Evolutionary conservation across 1,140 invertebrate genomes (phyloP), one percentile per base, ranked within the genome.

Genomic region (Pseudoatta argentina): DNA sequence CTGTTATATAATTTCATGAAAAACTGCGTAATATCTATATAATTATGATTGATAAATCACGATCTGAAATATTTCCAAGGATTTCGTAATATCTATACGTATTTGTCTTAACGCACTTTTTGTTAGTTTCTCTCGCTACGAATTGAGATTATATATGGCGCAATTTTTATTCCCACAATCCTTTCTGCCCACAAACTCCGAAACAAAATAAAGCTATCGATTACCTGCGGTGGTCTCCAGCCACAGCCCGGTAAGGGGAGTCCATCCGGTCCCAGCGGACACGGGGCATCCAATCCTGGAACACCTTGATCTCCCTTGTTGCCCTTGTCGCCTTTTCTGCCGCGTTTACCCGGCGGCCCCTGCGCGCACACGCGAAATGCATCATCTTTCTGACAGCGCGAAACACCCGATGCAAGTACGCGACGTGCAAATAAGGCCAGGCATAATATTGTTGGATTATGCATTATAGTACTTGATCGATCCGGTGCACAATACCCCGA

Each of bases 271-370:
- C 98, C 99, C 69, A 99, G 95, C 78, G 99, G 99, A 96, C 99
- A 99, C 2, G 99, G 99, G 55, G 99, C 99, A 95, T 99, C 99
- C 86, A 99, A 95, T 83, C 99, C 99, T 18, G 99, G 99, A 87
- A 99, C 98, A 90, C 98, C 98, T 95, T 99, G 98, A 92, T 99
- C 98, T 77, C 98, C 98, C 95, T 98, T 98, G 91, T 98, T 97
- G 76, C 98, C 98, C 93, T 97, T 97, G 93, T 98, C 98, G 79
- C 99, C 99, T 95, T 98, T 98, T 89, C 97, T 96, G 64, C 98
- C 99, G 92, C 98, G 96, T 95, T 98, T 98, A 66, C 99, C 99
- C 77, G 96, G 95, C 67, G 97, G 97, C 66, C 98, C 98, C 98
- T 98, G 95, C 86, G 92, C 91, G 88, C 94, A 92, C 72, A 94